Conservation (phyloP, 2,797 vertebrate species). For the Pitangus sulphuratus region DNA sequence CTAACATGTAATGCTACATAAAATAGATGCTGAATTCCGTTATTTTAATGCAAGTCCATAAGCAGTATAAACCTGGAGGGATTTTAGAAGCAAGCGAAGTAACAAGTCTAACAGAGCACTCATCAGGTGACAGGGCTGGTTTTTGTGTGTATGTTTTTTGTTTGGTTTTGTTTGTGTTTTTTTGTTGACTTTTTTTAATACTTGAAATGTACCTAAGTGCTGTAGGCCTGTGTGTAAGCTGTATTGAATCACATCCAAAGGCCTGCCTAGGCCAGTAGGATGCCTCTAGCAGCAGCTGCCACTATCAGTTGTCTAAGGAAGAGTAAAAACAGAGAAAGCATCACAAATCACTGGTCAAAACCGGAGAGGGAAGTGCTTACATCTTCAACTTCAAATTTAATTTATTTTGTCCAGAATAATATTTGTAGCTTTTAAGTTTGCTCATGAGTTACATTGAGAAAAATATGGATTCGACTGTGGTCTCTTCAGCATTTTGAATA, state of each 20-base stretch:
- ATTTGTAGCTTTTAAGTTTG: neutral
- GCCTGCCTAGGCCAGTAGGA: neutral
- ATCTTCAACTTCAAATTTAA: neutral
- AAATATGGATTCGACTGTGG: neutral
- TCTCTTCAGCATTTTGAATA: neutral
- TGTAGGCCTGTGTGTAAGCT: neutral
- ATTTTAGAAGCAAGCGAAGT: neutral
- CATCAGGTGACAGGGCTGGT: conserved; percentile 66
- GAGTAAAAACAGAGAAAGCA: neutral
- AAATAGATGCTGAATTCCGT: neutral
- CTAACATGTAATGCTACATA: neutral
- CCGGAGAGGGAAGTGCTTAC: neutral
- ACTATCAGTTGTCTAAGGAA: neutral
- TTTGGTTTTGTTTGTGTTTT: neutral
- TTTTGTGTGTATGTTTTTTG: neutral
- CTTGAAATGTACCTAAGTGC: neutral
- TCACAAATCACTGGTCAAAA: neutral
- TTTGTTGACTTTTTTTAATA: neutral
- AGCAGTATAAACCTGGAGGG: neutral
- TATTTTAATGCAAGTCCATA: neutral
- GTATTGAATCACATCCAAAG: neutral
- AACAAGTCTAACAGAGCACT: neutral
- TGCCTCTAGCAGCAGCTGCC: neutral
- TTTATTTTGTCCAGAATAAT: neutral
- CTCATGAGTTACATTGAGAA: neutral